Evolutionary conservation across 2,113 vertebrate species (phyloP).

Genomic region (Symphodus melops): DNA sequence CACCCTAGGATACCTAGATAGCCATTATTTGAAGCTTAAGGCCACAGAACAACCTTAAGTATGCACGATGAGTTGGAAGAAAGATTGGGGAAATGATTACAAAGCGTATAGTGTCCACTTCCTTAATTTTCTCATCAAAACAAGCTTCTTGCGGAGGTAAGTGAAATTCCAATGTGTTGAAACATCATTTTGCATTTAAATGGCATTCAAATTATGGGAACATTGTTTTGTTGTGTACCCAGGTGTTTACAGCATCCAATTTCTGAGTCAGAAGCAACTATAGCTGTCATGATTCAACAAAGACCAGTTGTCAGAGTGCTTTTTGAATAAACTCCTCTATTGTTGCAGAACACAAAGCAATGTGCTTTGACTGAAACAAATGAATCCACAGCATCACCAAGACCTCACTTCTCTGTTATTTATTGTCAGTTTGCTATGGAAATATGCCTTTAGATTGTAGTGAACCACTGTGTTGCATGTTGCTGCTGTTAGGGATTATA

Average conservation of each 20-base stretch:
- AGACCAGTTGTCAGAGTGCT: slow-evolving; percentile 41
- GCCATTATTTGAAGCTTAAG: no score
- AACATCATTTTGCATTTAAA: slow-evolving; percentile 20
- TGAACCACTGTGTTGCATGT: slow-evolving; percentile 8
- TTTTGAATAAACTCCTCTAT: slow-evolving; percentile 47
- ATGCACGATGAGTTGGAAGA: no score
- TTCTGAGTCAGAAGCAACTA: slow-evolving; percentile 30
- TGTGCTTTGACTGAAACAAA: slow-evolving; percentile 43
- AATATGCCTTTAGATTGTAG: slow-evolving; percentile 14
- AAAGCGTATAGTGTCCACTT: neutral
- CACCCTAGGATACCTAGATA: neutral
- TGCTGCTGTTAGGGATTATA: slow-evolving; percentile 19
- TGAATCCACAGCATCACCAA: slow-evolving; percentile 20
- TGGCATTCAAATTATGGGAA: neutral
- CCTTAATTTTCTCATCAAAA: slow-evolving; percentile 8
- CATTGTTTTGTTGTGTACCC: slow-evolving; percentile 45
- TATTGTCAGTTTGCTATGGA: slow-evolving; percentile 15
- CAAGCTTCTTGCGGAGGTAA: neutral
- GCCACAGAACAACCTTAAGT: no score
- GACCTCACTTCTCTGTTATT: slow-evolving; percentile 17
- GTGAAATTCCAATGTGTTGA: neutral
- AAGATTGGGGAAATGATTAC: no score
- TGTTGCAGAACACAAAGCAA: slow-evolving; percentile 41
- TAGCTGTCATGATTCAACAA: slow-evolving; percentile 55
- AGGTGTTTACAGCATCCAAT: slow-evolving; percentile 50